Base-by-base conservation (phyloP, 2,888 invertebrate species). In the Pheosia gnoma region DNA sequence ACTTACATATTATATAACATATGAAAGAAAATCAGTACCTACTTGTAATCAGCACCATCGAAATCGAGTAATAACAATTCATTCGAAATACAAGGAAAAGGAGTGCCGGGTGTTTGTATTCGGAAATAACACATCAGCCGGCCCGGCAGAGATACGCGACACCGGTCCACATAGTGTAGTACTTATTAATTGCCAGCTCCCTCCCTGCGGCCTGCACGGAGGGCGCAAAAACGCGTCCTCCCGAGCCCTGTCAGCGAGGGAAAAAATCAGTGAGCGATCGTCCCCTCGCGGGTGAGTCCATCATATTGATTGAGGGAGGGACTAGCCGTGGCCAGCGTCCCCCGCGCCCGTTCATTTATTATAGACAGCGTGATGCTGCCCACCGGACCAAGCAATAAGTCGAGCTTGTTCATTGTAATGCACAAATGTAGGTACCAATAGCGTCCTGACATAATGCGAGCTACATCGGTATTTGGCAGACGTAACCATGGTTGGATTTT, bases 251-350 rank as follows among this genome's bases (percentile, higher is more conserved):
- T 92, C 92, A 92, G 91, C 90, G 92, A 91, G 92, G 93, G 91
- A 93, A 93, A 93, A 93, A 93, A 93, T 93, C 93, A 92, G 93
- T 93, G 93, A 93, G 92, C 93, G 93, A 93, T 93, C 92, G 93
- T 91, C 94, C 94, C 93, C 93, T 93, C 93, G 93, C 91, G 91
- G 80, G 86, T 85, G 90, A 94, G 93, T 94, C 94, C 94, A 94
- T 94, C 94, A 94, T 94, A 94, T 94, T 94, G 94, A 94, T 94
- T 94, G 94, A 94, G 94, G 94, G 94, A 91, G 93, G 93, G 90
- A 89, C 91, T 87, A 88, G 91, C 91, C 90, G 90, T 92, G 94
- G 93, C 92, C 93, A 93, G 90, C 91, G 85, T 89, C 90, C 90
- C 87, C 91, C 89, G 88, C 90, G 88, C 88, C 89, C 90, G 88